Base-by-base conservation (phyloP, 2,888 invertebrate species). In the Cantharis nigra region DNA sequence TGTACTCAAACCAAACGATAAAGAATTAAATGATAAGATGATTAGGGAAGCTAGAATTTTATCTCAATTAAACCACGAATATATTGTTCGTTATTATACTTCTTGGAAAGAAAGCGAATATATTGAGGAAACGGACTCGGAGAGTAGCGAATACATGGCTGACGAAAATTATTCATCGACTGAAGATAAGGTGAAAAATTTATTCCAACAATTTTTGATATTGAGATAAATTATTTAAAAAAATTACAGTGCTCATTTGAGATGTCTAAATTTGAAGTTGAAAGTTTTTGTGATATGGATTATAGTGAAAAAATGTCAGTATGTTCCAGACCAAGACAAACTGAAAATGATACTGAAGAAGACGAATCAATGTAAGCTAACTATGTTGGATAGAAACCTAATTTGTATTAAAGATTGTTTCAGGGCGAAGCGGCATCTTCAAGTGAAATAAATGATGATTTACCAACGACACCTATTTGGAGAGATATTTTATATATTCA, bases 51-150 rank as follows among this genome's bases (percentile, higher is more conserved):
- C 99, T 0, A 97, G 97, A 88, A 89, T 99, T 5, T 89, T 99
- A 0, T 98, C 98, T 0, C 91, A 97, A 74, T 90, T 99, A 23
- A 98, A 98, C 89, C 99, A 99, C 88, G 98, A 98, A 87, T 98
- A 99, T 89, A 97, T 99, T 4, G 99, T 99, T 0, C 91, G 98
- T 7, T 98, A 98, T 88, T 98, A 95, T 87, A 97, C 97, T 87
- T 98, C 98, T 0, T 99, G 99, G 99, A 97, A 98, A 70, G 99
- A 99, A 87, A 93, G 91, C 83, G 89, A 90, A 0, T 88, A 84
- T 3, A 84, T 87, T 30, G 87, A 87, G 69, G 80, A 80, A 28
- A 84, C 85, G 77, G 87, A 87, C 80, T 83, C 83, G 18, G 77
- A 78, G 69, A 77, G 79, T 11, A 79, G 79, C 76, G 75, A 84